Evolutionary conservation across 2,888 invertebrate genomes (phyloP).

Genomic region (Mythimna ferrago): DNA sequence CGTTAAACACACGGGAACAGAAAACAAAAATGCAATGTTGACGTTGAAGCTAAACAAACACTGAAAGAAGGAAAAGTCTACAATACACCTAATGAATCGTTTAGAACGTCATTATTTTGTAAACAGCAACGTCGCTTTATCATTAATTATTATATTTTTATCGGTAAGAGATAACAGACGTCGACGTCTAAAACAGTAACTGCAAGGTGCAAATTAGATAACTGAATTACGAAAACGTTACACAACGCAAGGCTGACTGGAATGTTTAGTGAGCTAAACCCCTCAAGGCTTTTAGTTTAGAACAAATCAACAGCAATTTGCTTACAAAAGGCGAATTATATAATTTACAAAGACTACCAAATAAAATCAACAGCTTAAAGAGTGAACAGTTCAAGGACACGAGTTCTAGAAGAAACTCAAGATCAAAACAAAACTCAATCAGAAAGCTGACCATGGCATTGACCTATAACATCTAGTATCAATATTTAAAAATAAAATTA

Average conservation of each 20-base stretch:
- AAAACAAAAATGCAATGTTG: constrained; percentile 48
- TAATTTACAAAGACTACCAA: constrained; percentile 7
- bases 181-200: constrained; percentile 14
- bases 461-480: constrained; percentile 2
- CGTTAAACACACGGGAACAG: constrained; percentile 33
- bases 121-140: constrained; percentile 39
- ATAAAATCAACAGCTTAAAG: background rate
- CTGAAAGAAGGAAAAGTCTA: constrained; percentile 40
- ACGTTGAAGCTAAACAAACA: constrained; percentile 44
- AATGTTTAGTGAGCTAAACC: constrained; percentile 35
- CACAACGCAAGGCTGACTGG: constrained; percentile 43
- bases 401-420: background rate
- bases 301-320: constrained; percentile 26
- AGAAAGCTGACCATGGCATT: constrained; percentile 3
- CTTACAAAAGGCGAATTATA: background rate
- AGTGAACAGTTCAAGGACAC: background rate
- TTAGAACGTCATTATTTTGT: constrained; percentile 37
- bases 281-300: constrained; percentile 32
- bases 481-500: constrained; percentile 16
- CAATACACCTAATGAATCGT: constrained; percentile 23
- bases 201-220: constrained; percentile 59
- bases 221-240: constrained; percentile 48
- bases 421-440: background rate
- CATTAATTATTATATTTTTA: constrained; percentile 32
- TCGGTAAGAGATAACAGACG: constrained; percentile 33